Base-by-base conservation (phyloP, 2,113 vertebrate species). In the Leptobrachium ailaonicum region DNA sequence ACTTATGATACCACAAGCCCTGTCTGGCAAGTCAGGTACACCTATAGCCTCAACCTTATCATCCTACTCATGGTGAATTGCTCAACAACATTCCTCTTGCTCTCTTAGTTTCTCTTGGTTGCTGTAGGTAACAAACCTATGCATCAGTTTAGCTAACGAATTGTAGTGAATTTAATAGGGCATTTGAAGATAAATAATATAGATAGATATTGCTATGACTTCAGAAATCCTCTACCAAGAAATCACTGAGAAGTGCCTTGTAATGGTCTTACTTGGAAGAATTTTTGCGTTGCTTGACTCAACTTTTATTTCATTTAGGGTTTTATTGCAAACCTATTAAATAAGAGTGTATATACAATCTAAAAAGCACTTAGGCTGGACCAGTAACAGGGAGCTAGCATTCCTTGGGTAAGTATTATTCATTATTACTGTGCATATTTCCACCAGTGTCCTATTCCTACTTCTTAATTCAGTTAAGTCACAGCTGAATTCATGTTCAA, bases 381-480 rank as follows among this genome's bases (percentile, higher is more conserved):
- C 70, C 62, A 73, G 77, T 66, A 50, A 79, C 71, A 79, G 45
- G 42, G 5, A 9, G 60, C 69, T 79, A 44, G 70, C 66, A 78
- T 78, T 69, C 71, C 40, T 12, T 10, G 62, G 70, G 77, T 66
- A 58, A 79, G 60, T 41, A 44, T 64, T 73, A 74, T 80, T 80
- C 74, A 80, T 80, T 66, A 41, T 53, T 68, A 44, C 66, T 58
- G 62, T 56, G 32, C 78, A 80, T 80, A 80, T 80, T 66, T 80
- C 54, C 20, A 58, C 71, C 71, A 63, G 68, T 73, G 78, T 73
- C 63, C 71, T 72, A n/a, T 67, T 80, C 58, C 47, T 74, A 80
- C 71, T 80, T 67, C 78, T 80, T 74, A 80, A 79, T 67, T 70
- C 74, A 66, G 50, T 80, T 80, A 62, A 71, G 71, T 68, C 78